Percentiles rank a stretch among this genome's conserved stretches.
Conservation (phyloP, 2,113 vertebrate genomes). For the Halichoeres trimaculatus region DNA sequence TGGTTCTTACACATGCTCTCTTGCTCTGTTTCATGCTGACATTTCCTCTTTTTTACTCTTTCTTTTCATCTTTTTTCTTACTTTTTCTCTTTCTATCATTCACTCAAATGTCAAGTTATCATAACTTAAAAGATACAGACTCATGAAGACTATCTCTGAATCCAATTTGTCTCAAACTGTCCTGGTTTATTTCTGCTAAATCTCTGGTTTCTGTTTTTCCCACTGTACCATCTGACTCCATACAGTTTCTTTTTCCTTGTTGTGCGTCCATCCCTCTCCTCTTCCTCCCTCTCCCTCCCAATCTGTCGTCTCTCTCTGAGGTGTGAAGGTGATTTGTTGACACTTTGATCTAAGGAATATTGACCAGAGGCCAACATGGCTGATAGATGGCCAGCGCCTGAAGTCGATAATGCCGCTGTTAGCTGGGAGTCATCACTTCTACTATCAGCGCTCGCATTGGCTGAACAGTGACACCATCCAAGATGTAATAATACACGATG, state of each 20-base stretch:
- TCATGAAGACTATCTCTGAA: constrained; percentile 14
- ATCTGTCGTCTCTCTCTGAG: constrained; percentile 45
- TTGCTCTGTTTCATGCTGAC: constrained; percentile 45
- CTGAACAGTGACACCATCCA: neutral
- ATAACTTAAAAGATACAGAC: neutral
- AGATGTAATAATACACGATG: constrained; percentile 16
- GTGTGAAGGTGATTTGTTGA: constrained; percentile 78
- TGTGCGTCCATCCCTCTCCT: neutral
- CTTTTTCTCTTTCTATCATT: constrained; percentile 12
- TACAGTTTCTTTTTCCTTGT: neutral
- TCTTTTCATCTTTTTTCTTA: constrained; percentile 16
- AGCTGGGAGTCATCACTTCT: constrained; percentile 49
- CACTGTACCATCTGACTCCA: neutral
- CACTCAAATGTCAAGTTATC: constrained; percentile 40
- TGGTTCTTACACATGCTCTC: constrained; percentile 12
- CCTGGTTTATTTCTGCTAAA: neutral
- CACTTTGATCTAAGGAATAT: constrained; percentile 76
- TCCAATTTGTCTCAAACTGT: constrained; percentile 4
- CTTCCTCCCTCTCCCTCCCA: constrained; percentile 41
- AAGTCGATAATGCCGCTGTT: constrained; percentile 65
- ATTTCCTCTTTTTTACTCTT: constrained; percentile 16
- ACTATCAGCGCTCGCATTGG: constrained; percentile 35
- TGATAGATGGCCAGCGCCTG: constrained; percentile 71
- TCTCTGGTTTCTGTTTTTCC: neutral
- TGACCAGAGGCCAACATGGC: constrained; percentile 71